Base-by-base conservation (phyloP, 2,888 invertebrate species). In the Palloptera scutellata region DNA sequence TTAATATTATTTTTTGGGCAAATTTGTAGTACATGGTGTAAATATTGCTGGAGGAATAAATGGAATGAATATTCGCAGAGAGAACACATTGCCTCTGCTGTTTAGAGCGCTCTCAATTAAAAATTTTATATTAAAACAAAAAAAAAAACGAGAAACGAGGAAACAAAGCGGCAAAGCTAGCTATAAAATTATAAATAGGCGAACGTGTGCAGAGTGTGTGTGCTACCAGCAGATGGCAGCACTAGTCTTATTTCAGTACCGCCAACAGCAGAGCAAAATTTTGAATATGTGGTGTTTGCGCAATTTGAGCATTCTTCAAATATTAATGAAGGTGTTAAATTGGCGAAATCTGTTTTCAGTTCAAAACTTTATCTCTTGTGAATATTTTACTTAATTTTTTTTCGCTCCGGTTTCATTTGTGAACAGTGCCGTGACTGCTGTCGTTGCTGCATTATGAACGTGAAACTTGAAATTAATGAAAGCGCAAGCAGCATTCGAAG, bases 271-370 rank as follows among this genome's bases (percentile, higher is more conserved):
- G 20, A 30, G 15, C 30, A 30, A 45, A 30, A 19, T 30, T 54
- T 20, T 17, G 55, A 17, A 11, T 11, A 15, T 53, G 61, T 57
- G 57, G 15, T 15, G 62, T 8, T 19, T 17, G 65, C 42, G 59
- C 66, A 61, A 60, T 71, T 70, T 70, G 62, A 69, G 55, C 59
- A 63, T 66, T 75, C 78, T 75, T 78, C 76, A 79, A 79, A 81
- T 79, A 81, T 81, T 81, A 81, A 79, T 78, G 77, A 79, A 79
- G 76, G 78, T 75, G 77, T 78, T 80, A 76, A 80, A 78, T 76
- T 76, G 76, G 75, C 73, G 77, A 78, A 80, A 78, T 79, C 76
- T 77, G 73, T 69, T 72, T 69, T 64, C n/a, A 67, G 52, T 76
- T 75, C 70, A 64, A 71, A 73, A 66, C 60, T 70, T 60, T 66